These are phyloP conservation scores for Plumapathes pennacea DNA, from an alignment of 92 coral and sea anemone genomes.

Conservation along the genomic window DNA sequence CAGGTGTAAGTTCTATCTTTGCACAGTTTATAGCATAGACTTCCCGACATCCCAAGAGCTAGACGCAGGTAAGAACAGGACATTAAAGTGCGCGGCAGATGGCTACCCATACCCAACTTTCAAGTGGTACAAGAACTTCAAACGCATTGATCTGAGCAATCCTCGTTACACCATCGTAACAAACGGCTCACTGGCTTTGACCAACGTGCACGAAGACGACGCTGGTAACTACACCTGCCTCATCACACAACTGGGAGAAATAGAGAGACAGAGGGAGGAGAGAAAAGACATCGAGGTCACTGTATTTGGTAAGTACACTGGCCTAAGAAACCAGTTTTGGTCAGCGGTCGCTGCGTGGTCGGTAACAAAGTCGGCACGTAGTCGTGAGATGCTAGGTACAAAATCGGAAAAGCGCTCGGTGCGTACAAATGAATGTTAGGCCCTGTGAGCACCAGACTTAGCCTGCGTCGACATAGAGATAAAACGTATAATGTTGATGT, in stretches of 20 bases:
- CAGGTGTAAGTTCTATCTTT: background rate
- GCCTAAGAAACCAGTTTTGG: too few relatives aligned
- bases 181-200: constrained; percentile 59
- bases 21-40: constrained; percentile 56
- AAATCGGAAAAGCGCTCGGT: too few relatives aligned
- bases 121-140: constrained; percentile 65
- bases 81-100: constrained; percentile 51
- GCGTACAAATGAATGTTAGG: too few relatives aligned
- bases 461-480: too few relatives aligned
- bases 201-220: constrained; percentile 57
- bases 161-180: constrained; percentile 45
- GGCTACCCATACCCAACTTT: constrained; percentile 68
- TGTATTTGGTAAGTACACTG: constrained; percentile 72
- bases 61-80: constrained; percentile 32
- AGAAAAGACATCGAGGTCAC: constrained; percentile 38
- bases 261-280: constrained; percentile 59
- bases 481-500: too few relatives aligned
- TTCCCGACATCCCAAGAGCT: constrained; percentile 57
- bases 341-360: too few relatives aligned
- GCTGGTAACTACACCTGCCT: constrained; percentile 61
- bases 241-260: constrained; percentile 63
- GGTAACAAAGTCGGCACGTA: too few relatives aligned
- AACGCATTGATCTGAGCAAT: constrained; percentile 1
- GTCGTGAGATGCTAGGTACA: too few relatives aligned
- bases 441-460: too few relatives aligned